A percentile compares a stretch with the other conserved stretches of the same genome.
Evolutionary conservation across 2,888 invertebrate genomes (phyloP).

Genomic region (Euplagia quadripunctaria): DNA sequence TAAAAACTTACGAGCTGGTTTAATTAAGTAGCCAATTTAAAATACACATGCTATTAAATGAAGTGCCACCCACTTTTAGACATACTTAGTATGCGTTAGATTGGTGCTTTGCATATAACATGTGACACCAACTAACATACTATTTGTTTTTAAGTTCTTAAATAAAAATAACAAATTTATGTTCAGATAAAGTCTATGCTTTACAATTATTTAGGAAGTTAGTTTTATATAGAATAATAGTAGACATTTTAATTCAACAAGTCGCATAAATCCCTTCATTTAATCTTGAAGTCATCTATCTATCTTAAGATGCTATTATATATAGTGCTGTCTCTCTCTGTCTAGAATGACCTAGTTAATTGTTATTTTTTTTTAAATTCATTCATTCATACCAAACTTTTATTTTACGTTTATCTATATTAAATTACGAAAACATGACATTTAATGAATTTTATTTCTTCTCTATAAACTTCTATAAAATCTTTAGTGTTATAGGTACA

Average conservation of each 20-base stretch:
- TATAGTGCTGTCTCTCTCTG: too few relatives aligned
- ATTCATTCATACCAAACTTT: too few relatives aligned
- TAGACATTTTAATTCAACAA: too few relatives aligned
- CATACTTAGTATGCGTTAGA: slow-evolving; percentile 2
- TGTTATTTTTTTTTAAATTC: too few relatives aligned
- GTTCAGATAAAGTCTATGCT: too few relatives aligned
- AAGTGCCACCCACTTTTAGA: slow-evolving; percentile 17
- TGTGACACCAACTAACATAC: neutral
- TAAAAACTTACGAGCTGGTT: slow-evolving; percentile 15
- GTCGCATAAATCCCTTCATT: too few relatives aligned
- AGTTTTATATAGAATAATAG: too few relatives aligned
- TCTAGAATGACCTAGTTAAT: too few relatives aligned
- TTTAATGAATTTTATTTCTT: neutral
- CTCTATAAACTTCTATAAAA: too few relatives aligned
- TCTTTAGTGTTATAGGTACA: neutral
- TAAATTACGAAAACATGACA: neutral
- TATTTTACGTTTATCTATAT: neutral
- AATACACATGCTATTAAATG: slow-evolving; percentile 17
- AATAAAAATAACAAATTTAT: neutral
- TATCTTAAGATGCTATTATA: too few relatives aligned
- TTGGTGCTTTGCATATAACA: neutral
- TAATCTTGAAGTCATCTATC: too few relatives aligned
- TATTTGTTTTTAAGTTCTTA: neutral
- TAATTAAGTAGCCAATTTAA: slow-evolving; percentile 32
- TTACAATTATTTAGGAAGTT: too few relatives aligned